A percentile compares a stretch with the other conserved stretches of the same genome.
Conservation (phyloP, 2,797 vertebrate species). For the Gallinago nigripennis region DNA sequence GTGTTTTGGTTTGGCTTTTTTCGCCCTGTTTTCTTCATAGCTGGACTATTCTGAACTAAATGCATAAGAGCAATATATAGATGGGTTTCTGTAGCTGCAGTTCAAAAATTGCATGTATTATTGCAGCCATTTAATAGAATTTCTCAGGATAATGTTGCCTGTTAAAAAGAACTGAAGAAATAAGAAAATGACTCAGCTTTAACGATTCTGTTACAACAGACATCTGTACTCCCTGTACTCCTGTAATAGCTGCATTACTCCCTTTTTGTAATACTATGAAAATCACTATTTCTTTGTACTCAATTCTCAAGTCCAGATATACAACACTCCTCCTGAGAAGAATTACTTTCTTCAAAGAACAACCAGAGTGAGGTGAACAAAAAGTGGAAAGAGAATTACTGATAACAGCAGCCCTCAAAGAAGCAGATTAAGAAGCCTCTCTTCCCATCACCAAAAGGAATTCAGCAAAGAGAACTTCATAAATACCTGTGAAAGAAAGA, state of each 20-base stretch:
- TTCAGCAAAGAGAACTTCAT: background rate
- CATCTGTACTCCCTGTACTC: fast-evolving
- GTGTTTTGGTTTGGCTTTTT: background rate
- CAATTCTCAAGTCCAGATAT: background rate
- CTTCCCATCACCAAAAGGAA: background rate
- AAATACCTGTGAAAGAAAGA: background rate
- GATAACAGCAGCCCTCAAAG: background rate
- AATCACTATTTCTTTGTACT: background rate
- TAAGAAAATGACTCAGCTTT: background rate
- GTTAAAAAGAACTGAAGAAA: background rate
- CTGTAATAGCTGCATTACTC: too few species aligned
- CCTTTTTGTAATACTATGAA: background rate
- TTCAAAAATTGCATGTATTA: background rate
- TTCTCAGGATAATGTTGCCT: background rate
- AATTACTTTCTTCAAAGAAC: background rate
- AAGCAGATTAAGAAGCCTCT: background rate
- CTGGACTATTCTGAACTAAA: background rate
- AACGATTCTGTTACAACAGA: background rate
- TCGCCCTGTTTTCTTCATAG: background rate
- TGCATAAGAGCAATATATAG: background rate
- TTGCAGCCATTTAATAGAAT: background rate
- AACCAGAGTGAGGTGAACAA: background rate
- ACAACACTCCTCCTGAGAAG: background rate
- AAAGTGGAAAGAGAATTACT: background rate
- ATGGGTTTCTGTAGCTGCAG: background rate